A percentile compares a stretch with the other conserved stretches of the same genome.
phyloP scores from a whole-genome alignment of 2,113 vertebrate genomes.

The Entomyzon cyanotis region DNA sequence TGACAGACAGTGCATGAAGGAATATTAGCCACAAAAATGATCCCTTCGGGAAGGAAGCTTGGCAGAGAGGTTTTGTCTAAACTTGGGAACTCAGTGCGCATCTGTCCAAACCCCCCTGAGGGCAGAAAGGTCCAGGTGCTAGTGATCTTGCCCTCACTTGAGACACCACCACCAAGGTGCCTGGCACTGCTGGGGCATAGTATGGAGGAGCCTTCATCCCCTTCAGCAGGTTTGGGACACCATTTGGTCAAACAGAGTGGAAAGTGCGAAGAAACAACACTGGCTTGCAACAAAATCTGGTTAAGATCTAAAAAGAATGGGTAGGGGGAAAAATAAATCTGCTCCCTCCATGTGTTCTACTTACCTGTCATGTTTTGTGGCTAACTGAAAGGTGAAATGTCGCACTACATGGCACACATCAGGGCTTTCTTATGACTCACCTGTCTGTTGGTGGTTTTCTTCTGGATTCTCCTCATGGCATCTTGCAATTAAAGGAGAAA shows the following conservation, averaged over 20 bases:
- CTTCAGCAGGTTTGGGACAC: neutral
- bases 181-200: neutral
- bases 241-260: neutral
- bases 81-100: neutral
- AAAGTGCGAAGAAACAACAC: neutral
- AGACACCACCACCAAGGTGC: neutral
- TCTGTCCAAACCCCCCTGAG: neutral
- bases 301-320: neutral
- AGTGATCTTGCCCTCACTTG: rapidly evolving
- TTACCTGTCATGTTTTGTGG: neutral
- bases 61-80: neutral
- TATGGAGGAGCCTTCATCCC: neutral
- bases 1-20: neutral
- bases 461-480: neutral
- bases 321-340: neutral
- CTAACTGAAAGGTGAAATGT: neutral
- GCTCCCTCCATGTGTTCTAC: neutral
- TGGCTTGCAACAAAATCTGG: neutral
- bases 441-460: neutral
- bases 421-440: neutral
- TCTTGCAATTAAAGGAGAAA: neutral
- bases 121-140: neutral
- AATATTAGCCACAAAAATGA: neutral
- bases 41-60: neutral
- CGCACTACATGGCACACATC: neutral